Evolutionary conservation across 2,797 vertebrate species (phyloP), one percentile per base, ranked within the genome.

Genomic region (Zenarchopterus dispar): DNA sequence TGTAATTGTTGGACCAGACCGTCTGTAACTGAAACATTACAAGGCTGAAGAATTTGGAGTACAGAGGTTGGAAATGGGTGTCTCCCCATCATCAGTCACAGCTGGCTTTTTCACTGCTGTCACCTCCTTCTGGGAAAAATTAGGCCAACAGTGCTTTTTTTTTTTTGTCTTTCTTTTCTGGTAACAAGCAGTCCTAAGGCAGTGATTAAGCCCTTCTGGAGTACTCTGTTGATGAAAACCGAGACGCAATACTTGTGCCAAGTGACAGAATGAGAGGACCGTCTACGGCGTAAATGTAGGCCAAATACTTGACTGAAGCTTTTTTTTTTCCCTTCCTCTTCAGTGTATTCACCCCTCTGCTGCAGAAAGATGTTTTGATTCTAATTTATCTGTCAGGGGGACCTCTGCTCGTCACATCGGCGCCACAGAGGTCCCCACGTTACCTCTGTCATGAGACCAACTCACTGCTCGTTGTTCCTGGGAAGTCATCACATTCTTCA

Each of bases 61-160:
- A 6, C 59, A 62, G 75, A 80, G 59, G 53, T 72, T 62, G 42
- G 46, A 63, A 31, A 43, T 44, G 23, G 17, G 57, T 46, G 39
- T 68, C 39, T 64, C 33, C 2, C 26, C 28, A 3, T 73, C 73
- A 87, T 78, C 64, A 48, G 28, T 41, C 31, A 2, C 77, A 85
- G 78, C 76, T 81, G 71, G 18, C 11, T 24, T 77, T 69, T 68
- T 56, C 56, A 49, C 56, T 19, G 26, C 47, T 26, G 56, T 24
- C 54, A 53, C 70, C 80, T 84, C 75, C 77, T 87, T 58, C 68
- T 73, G 60, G 23, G 73, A 62, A 53, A 70, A 81, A 70, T 46
- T 22, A 76, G 76, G 67, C 53, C 78, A 78, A 44, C 48, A 62
- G 19, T 17, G 57, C 69, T 83, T 62, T 59, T 68, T 51, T 58